These are phyloP conservation scores for Lepisosteus osseus DNA, from an alignment of 2,113 vertebrate species.

Conservation along the genomic window DNA sequence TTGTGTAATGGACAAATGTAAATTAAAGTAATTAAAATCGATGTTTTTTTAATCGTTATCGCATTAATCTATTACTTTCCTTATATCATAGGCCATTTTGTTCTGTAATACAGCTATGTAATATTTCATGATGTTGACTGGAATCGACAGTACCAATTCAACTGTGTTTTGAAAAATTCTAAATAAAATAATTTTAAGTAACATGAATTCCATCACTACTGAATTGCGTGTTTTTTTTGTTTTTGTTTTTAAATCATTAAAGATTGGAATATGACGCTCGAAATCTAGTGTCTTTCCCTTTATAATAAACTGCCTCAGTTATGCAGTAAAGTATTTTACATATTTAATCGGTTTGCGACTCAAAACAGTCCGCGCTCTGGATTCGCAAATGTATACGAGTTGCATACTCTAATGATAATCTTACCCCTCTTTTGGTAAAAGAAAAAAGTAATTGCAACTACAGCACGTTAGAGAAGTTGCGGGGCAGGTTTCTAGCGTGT, in stretches of 20 bases:
- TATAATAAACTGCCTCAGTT: neutral
- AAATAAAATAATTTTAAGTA: slow-evolving; percentile 7
- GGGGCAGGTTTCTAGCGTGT: too few species aligned
- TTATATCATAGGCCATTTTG: neutral
- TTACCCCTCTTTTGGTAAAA: too few species aligned
- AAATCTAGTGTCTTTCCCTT: too few species aligned
- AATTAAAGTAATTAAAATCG: slow-evolving; percentile 9
- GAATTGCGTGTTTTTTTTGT: slow-evolving; percentile 6
- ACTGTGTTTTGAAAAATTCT: slow-evolving; percentile 4
- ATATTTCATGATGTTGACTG: neutral
- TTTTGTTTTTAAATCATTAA: neutral
- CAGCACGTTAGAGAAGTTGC: too few species aligned
- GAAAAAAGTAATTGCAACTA: too few species aligned
- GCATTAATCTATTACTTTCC: slow-evolving; percentile 8
- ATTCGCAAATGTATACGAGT: too few species aligned
- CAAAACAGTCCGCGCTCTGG: too few species aligned
- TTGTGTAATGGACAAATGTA: slow-evolving; percentile 16
- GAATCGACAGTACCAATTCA: neutral
- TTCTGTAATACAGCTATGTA: neutral
- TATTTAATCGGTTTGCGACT: too few species aligned
- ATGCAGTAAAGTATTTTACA: too few species aligned
- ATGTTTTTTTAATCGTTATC: neutral
- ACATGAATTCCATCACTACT: neutral
- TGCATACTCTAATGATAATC: too few species aligned
- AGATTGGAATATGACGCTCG: too few species aligned